Evolutionary conservation across 1,140 invertebrate species (phyloP).

Genomic region (Onthophagus taurus): DNA sequence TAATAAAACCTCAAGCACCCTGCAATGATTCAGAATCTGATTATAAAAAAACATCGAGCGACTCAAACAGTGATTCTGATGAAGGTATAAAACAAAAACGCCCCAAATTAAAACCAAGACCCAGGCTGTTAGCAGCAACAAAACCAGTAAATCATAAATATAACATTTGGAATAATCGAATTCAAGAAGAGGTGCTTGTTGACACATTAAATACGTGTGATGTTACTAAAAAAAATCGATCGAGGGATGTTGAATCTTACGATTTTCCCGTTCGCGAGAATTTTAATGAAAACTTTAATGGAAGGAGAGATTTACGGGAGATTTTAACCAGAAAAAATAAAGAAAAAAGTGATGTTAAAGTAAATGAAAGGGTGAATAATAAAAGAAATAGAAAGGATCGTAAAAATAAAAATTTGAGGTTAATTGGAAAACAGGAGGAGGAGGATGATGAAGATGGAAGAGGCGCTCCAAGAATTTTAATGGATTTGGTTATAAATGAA

Average conservation of each 20-base stretch:
- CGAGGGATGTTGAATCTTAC: conserved; percentile 51
- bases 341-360: conserved; percentile 23
- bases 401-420: conserved; percentile 47
- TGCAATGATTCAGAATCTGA: conserved; percentile 38
- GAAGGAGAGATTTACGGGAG: conserved; percentile 34
- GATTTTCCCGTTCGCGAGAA: conserved; percentile 43
- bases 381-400: conserved; percentile 52
- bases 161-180: conserved; percentile 50
- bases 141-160: conserved; percentile 41
- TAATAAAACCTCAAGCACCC: conserved; percentile 31
- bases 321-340: conserved; percentile 40
- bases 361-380: conserved; percentile 37
- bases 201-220: conserved; percentile 50
- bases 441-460: conserved; percentile 41
- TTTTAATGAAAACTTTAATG: conserved; percentile 25
- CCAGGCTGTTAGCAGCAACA: conserved; percentile 27
- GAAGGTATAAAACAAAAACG: conserved; percentile 37
- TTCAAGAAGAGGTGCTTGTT: conserved; percentile 51
- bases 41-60: conserved; percentile 37
- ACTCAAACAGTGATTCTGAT: conserved; percentile 43
- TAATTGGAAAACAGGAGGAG: conserved; percentile 40
- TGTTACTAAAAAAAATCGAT: conserved; percentile 44
- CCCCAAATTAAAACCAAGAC: conserved; percentile 38
- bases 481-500: conserved; percentile 41
- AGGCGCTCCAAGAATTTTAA: conserved; percentile 42